These are phyloP conservation scores for Hypsopygia costalis DNA, from an alignment of 2,888 invertebrate species.

Conservation along the genomic window DNA sequence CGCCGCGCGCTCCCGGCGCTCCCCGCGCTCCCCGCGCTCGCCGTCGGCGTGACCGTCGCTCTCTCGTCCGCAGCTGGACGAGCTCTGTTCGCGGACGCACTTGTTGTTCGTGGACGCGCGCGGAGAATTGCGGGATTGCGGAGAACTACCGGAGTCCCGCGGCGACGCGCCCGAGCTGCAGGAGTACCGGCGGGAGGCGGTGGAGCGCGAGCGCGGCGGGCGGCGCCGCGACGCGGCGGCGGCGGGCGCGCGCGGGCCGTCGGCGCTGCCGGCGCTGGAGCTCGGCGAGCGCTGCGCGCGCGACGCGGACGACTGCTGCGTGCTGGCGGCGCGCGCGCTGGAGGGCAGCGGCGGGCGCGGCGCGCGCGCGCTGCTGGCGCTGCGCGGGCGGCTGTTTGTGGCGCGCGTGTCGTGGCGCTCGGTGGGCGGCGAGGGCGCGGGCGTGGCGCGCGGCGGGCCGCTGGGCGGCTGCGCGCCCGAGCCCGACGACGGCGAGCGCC, in stretches of 20 bases:
- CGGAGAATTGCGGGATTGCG: slow-evolving; percentile 89
- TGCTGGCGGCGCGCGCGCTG: slow-evolving; percentile 64
- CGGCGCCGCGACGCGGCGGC: slow-evolving; percentile 35
- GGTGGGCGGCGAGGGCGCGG: slow-evolving; percentile 82
- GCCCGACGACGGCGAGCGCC: slow-evolving; percentile 69
- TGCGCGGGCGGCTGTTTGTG: slow-evolving; percentile 29
- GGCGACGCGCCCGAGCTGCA: slow-evolving; percentile 89
- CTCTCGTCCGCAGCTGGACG: slow-evolving; percentile 35
- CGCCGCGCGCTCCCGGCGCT: background rate
- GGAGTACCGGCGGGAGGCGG: slow-evolving; percentile 84
- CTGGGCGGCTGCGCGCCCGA: slow-evolving; percentile 86
- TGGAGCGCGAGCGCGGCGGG: slow-evolving; percentile 27
- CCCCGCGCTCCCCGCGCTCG: slow-evolving; percentile 8
- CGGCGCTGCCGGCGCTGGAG: slow-evolving; percentile 79
- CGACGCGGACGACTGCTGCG: slow-evolving; percentile 45
- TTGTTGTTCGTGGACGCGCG: slow-evolving; percentile 87
- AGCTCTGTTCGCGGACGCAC: slow-evolving; percentile 84
- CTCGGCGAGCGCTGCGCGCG: slow-evolving; percentile 40
- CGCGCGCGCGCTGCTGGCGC: slow-evolving; percentile 33
- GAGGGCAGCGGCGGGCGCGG: slow-evolving; percentile 37
- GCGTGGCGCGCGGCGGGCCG: slow-evolving; percentile 81
- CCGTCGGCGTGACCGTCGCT: background rate
- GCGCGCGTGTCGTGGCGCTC: slow-evolving; percentile 30
- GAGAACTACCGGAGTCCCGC: slow-evolving; percentile 83
- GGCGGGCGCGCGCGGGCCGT: slow-evolving; percentile 77